A percentile compares a stretch with the other conserved stretches of the same genome.
Conservation (phyloP, 2,888 invertebrate species). For the Conistra vaccinii region DNA sequence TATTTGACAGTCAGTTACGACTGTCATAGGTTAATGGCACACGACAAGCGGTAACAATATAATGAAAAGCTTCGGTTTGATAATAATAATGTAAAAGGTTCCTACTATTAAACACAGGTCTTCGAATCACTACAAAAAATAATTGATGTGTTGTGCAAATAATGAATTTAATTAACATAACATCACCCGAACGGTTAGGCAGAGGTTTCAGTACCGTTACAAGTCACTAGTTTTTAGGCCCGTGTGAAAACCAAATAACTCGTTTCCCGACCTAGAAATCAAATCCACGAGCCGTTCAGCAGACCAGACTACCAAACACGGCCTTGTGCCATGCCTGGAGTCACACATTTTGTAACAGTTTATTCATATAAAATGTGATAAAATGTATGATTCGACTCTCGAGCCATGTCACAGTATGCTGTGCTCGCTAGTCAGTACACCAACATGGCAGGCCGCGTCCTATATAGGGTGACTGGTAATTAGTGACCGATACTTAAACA, state of each 20-base stretch:
- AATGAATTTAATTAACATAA: neutral
- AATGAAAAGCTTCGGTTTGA: neutral
- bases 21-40: neutral
- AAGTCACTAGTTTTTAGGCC: neutral
- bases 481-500: no score
- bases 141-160: neutral
- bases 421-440: no score
- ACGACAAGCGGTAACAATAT: neutral
- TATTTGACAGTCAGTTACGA: conserved; percentile 4
- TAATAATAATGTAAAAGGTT: neutral
- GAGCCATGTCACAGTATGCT: no score
- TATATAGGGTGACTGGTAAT: no score
- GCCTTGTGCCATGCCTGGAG: no score
- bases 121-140: neutral
- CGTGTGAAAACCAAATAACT: neutral
- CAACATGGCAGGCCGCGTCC: neutral
- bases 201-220: neutral
- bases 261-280: neutral
- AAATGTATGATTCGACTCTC: no score
- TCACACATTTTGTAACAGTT: no score
- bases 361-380: no score
- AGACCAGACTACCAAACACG: no score
- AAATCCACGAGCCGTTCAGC: neutral
- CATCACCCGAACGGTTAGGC: neutral
- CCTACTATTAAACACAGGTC: neutral